Evolutionary conservation across 2,113 vertebrate genomes (phyloP).

Genomic region (Apistogramma diplotaenia): DNA sequence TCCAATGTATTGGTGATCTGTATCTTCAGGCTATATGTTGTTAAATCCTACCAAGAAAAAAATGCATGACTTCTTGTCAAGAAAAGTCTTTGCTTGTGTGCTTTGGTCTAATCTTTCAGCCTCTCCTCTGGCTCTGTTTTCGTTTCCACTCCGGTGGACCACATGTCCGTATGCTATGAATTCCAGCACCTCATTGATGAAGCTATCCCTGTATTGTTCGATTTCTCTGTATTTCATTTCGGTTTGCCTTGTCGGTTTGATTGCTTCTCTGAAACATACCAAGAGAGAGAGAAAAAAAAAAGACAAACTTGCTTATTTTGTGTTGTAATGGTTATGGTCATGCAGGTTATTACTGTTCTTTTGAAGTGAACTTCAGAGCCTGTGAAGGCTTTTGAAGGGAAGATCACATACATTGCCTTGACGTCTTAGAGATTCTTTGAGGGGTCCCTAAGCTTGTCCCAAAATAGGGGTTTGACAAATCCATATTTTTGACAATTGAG

Average conservation of each 20-base stretch:
- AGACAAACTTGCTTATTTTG: conserved; percentile 70
- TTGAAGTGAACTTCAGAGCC: conserved; percentile 83
- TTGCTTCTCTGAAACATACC: conserved; percentile 48
- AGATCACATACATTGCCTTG: conserved; percentile 94
- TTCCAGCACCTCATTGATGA: conserved; percentile 40
- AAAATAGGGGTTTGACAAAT: conserved; percentile 93
- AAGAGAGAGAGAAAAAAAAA: conserved; percentile 23
- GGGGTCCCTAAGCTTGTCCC: conserved; percentile 91
- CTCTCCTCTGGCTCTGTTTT: conserved; percentile 55
- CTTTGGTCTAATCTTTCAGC: conserved; percentile 70
- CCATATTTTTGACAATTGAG: conserved; percentile 97
- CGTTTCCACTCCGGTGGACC: conserved; percentile 37
- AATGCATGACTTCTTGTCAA: conserved; percentile 73
- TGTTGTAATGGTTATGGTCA: conserved; percentile 82
- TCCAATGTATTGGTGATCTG: conserved; percentile 68
- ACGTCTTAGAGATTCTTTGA: conserved; percentile 89
- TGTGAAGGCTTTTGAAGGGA: conserved; percentile 83
- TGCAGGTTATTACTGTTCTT: conserved; percentile 86
- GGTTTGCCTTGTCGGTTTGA: conserved; percentile 64
- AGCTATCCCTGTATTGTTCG: conserved; percentile 38
- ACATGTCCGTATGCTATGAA: conserved; percentile 26
- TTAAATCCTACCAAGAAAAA: conserved; percentile 69
- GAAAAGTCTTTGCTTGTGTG: conserved; percentile 73
- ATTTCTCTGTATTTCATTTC: conserved; percentile 26
- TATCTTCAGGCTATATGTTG: conserved; percentile 72